phyloP scores from a whole-genome alignment of 2,888 invertebrate species.

The Folsomia candida region DNA sequence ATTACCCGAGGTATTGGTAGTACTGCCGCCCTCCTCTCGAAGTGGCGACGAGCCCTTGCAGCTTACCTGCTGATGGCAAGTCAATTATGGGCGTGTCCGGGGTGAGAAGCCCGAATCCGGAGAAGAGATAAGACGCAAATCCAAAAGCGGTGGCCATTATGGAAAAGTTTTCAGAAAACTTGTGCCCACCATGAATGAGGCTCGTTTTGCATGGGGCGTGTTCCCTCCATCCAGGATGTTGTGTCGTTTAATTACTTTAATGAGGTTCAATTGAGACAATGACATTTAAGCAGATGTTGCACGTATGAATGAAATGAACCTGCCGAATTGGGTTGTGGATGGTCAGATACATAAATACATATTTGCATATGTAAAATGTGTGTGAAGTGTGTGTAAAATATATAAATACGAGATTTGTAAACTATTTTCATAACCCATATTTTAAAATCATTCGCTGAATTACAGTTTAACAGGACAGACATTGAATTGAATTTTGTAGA shows the following conservation, averaged over 20 bases:
- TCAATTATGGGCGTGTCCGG: constrained; percentile 35
- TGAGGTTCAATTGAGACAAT: background rate
- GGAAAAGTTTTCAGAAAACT: too few relatives aligned
- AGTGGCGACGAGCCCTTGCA: constrained; percentile 33
- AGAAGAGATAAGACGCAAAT: constrained; percentile 33
- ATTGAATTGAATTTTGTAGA: too few relatives aligned
- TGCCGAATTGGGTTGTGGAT: too few relatives aligned
- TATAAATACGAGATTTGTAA: too few relatives aligned
- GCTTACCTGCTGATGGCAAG: constrained; percentile 34
- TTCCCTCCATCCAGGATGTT: background rate
- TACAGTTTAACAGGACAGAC: too few relatives aligned
- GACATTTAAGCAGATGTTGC: too few relatives aligned
- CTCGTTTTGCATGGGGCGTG: background rate
- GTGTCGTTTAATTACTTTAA: background rate
- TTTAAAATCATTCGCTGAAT: too few relatives aligned
- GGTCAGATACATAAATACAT: too few relatives aligned
- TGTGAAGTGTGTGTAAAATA: too few relatives aligned
- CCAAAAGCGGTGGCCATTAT: constrained; percentile 35
- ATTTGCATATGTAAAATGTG: too few relatives aligned
- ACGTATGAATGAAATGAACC: too few relatives aligned
- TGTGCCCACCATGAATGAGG: background rate
- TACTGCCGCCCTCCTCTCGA: constrained; percentile 39
- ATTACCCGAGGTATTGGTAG: constrained; percentile 37
- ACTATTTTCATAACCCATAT: too few relatives aligned
- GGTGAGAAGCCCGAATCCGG: constrained; percentile 33